phyloP scores from a whole-genome alignment of 2,888 invertebrate species.

The Stenchaetothrips biformis region DNA sequence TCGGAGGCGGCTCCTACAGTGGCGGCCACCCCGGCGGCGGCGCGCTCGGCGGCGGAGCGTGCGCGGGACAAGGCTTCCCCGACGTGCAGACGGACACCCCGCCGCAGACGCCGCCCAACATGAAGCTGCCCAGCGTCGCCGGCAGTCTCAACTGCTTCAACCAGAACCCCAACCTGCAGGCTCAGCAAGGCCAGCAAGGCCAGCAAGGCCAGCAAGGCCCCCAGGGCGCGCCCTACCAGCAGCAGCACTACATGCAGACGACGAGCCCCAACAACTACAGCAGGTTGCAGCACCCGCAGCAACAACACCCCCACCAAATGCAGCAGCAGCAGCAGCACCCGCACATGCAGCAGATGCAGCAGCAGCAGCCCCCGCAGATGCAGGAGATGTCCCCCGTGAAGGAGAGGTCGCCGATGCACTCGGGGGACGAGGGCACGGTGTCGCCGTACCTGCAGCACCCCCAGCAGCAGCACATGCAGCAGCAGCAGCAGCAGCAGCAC shows the following conservation, averaged over 20 bases:
- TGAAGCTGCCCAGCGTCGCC: constrained; percentile 80
- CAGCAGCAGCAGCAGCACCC: constrained; percentile 35
- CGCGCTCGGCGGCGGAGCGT: constrained; percentile 36
- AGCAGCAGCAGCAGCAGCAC: constrained; percentile 30
- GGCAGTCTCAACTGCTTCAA: constrained; percentile 55
- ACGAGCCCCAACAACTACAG: constrained; percentile 54
- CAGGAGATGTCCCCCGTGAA: constrained; percentile 13
- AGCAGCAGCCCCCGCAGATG: constrained; percentile 27
- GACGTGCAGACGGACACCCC: constrained; percentile 85
- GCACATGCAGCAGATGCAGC: constrained; percentile 21
- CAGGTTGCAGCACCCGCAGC: constrained; percentile 44
- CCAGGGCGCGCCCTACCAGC: constrained; percentile 54
- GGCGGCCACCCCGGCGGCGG: constrained; percentile 45
- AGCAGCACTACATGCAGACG: constrained; percentile 50
- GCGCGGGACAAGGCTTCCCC: constrained; percentile 66
- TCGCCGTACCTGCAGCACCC: constrained; percentile 31
- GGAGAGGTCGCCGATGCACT: constrained; percentile 21
- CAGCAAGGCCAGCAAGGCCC: constrained; percentile 47
- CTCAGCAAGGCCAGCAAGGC: constrained; percentile 46
- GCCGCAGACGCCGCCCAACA: constrained; percentile 89
- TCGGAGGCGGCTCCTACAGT: constrained; percentile 58
- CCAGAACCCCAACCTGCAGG: constrained; percentile 43
- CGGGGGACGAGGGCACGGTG: constrained; percentile 16
- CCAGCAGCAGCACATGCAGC: constrained; percentile 38
- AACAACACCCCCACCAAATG: constrained; percentile 43